Evolutionary conservation across 2,888 invertebrate species (phyloP).

Genomic region (Andricus curvator): DNA sequence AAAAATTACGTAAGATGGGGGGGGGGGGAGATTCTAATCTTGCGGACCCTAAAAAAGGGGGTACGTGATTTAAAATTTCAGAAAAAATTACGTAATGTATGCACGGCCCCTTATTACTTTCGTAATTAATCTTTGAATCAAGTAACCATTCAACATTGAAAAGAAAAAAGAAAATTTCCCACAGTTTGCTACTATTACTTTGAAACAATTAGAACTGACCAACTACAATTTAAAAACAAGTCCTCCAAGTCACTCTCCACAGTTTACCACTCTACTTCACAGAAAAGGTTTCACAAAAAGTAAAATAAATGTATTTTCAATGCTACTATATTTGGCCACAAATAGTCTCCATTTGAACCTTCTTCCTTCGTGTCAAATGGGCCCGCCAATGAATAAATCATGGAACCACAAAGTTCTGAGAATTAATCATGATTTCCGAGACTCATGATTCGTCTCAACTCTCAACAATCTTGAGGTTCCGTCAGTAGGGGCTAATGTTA

Average conservation of each 20-base stretch:
- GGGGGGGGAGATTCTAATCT: too few relatives aligned
- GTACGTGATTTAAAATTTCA: too few relatives aligned
- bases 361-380: not conserved
- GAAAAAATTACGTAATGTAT: too few relatives aligned
- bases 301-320: not conserved
- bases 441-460: slow-evolving; percentile 5
- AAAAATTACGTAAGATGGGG: too few relatives aligned
- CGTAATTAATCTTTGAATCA: not conserved
- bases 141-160: not conserved
- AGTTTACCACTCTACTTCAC: slow-evolving; percentile 3
- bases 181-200: not conserved
- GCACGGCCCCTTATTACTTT: too few relatives aligned
- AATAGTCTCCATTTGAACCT: not conserved
- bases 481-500: not conserved
- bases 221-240: not conserved
- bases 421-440: slow-evolving; percentile 24
- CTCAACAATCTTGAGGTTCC: not conserved
- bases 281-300: not conserved
- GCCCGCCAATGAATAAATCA: slow-evolving; percentile 23
- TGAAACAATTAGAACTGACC: not conserved
- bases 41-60: too few relatives aligned
- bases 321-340: not conserved
- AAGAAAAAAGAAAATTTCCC: not conserved
- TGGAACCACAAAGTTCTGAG: slow-evolving; percentile 27
- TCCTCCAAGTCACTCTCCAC: not conserved